phyloP scores from a whole-genome alignment of 92 coral and sea anemone species.

The Phymanthus crucifer region DNA sequence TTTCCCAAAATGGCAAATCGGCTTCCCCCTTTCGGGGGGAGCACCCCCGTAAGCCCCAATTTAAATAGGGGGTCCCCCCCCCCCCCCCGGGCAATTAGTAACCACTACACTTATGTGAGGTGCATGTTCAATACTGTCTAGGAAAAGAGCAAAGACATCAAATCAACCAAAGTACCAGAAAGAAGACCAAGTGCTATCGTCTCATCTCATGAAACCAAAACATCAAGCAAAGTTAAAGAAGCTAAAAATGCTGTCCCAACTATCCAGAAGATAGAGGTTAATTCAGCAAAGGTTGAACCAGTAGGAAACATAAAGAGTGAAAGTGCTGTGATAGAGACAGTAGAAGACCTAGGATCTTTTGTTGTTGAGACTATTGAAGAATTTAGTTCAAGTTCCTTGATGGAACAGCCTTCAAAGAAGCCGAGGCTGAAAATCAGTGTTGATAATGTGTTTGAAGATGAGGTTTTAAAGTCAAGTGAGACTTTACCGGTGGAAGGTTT shows the following conservation, averaged over 20 bases:
- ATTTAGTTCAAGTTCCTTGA: slow-evolving; percentile 69
- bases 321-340: slow-evolving; percentile 71
- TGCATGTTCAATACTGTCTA: not conserved
- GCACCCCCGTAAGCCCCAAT: no score
- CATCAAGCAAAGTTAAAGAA: slow-evolving; percentile 39
- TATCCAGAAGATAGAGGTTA: slow-evolving; percentile 61
- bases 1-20: no score
- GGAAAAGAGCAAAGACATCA: slow-evolving; percentile 73
- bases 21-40: no score
- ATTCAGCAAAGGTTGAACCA: slow-evolving; percentile 52
- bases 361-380: slow-evolving; percentile 87
- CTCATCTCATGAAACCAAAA: slow-evolving; percentile 42
- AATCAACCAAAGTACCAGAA: slow-evolving; percentile 42
- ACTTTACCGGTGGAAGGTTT: slow-evolving; percentile 76
- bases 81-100: no score
- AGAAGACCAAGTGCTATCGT: slow-evolving; percentile 58
- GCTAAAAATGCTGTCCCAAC: slow-evolving; percentile 36
- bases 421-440: slow-evolving; percentile 75
- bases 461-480: slow-evolving; percentile 59
- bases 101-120: not conserved
- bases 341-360: slow-evolving; percentile 72
- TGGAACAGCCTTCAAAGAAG: slow-evolving; percentile 73
- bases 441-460: slow-evolving; percentile 68
- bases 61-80: no score
- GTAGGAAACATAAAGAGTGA: slow-evolving; percentile 44